phyloP scores from a whole-genome alignment of 2,113 vertebrate species.

The Hippocampus abdominalis region DNA sequence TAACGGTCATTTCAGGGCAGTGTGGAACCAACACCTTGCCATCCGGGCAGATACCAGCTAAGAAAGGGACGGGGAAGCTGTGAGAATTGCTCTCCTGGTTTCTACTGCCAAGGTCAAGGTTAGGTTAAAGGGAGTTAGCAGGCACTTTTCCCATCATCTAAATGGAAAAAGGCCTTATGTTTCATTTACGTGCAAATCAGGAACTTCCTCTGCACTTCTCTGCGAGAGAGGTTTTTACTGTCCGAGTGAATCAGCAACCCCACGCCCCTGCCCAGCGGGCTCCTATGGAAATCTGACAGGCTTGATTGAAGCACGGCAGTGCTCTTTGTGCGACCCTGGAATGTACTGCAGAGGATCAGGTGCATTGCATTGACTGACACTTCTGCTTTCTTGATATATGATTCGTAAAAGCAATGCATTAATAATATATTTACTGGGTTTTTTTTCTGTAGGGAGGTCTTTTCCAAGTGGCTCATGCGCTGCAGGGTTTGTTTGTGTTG shows the following conservation, averaged over 20 bases:
- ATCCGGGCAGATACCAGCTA: conserved; percentile 76
- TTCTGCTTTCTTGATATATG: neutral
- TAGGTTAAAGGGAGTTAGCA: neutral
- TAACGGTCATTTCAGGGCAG: conserved; percentile 65
- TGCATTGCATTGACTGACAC: conserved; percentile 22
- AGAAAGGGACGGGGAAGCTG: conserved; percentile 75
- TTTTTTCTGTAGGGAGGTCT: conserved; percentile 53
- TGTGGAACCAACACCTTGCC: conserved; percentile 58
- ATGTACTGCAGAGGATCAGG: conserved; percentile 73
- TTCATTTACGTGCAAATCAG: conserved; percentile 39
- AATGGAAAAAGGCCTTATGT: conserved; percentile 18
- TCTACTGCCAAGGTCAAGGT: conserved; percentile 79
- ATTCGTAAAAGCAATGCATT: neutral
- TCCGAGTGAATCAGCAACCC: conserved; percentile 57
- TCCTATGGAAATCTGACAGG: conserved; percentile 70
- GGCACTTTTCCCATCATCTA: neutral
- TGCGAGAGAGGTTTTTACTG: conserved; percentile 76
- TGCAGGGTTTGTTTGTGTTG: conserved; percentile 82
- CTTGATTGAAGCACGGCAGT: conserved; percentile 57
- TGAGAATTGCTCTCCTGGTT: conserved; percentile 77
- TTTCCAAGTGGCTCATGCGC: conserved; percentile 80
- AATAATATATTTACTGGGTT: neutral
- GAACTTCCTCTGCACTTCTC: conserved; percentile 45
- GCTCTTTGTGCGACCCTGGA: conserved; percentile 68
- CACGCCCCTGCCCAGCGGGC: conserved; percentile 68